Base-by-base conservation (phyloP, 1,140 invertebrate genomes). In the Drosophila pectinifera region DNA sequence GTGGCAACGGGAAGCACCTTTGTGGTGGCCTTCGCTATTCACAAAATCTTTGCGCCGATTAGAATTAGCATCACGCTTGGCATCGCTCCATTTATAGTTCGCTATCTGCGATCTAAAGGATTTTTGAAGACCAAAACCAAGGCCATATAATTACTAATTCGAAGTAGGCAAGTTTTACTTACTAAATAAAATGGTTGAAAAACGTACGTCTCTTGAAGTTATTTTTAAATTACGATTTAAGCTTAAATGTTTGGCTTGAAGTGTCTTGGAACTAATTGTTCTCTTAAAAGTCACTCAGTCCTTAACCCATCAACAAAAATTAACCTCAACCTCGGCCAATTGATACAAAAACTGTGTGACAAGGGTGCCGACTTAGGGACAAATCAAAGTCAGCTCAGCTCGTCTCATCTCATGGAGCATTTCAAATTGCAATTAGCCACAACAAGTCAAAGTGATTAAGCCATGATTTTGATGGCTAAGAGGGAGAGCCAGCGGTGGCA, bases 341-440 rank as follows among this genome's bases (percentile, higher is more conserved):
- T 53, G 54, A 58, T 42, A 48, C 43, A 67, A 64, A 65, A 65
- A 48, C 14, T 65, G 59, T 65, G 59, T 34, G 63, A 49, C 24
- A 67, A 65, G 18, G 18, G 61, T 22, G 61, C 13, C 43, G 59
- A 31, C 61, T 67, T 67, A 49, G 34, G 58, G 26, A 42, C 55
- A 65, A 75, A 75, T 75, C 73, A 75, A 75, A 75, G 59, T 75
- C 73, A 75, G 46, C 59, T 75, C 53, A 75, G 46, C 38, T 64
- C 38, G 24, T 46, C 61, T 67, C 61, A 67, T 65, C 63, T 67
- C 63, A 46, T 49, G 45, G 59, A 76, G 73, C 73, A 68, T 59
- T 74, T 77, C 73, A 77, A 78, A 77, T 77, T 70, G 73, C 75
- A 78, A 78, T 78, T 78, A 78, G 75, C 75, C 73, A 59, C 75